Conservation (phyloP, 2,113 vertebrate species). For the Myocastor coypus region DNA sequence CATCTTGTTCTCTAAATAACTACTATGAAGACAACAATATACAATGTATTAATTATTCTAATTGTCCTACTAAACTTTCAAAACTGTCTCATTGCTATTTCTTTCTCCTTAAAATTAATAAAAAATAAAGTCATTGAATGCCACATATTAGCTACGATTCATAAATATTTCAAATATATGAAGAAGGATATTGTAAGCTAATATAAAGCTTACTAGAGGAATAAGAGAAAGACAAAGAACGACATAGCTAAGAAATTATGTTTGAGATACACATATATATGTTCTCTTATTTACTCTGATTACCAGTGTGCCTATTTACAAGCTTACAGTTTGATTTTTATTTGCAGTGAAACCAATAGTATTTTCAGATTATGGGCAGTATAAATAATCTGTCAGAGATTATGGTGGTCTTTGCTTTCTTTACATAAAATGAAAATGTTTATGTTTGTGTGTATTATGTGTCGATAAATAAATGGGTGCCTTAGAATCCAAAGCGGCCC, state of each 20-base stretch:
- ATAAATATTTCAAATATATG: slow-evolving; percentile 8
- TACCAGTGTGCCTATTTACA: background rate
- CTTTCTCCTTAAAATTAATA: too few species aligned
- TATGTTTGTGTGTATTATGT: background rate
- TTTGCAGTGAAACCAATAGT: slow-evolving; percentile 14
- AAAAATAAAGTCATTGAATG: background rate
- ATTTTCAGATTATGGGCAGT: background rate
- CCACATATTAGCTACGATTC: background rate
- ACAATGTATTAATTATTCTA: too few species aligned
- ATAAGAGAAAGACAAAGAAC: background rate
- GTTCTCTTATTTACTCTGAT: background rate
- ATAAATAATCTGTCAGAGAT: background rate
- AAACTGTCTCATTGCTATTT: too few species aligned
- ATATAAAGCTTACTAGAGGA: background rate
- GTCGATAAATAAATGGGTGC: slow-evolving; percentile 12
- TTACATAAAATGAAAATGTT: background rate
- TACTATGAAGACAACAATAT: too few species aligned
- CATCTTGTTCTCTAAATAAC: too few species aligned
- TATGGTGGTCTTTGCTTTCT: slow-evolving; percentile 22
- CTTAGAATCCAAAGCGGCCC: slow-evolving; percentile 10
- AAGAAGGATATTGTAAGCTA: background rate
- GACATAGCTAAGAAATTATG: background rate
- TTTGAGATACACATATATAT: background rate
- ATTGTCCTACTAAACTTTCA: too few species aligned
- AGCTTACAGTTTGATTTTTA: background rate